These are phyloP conservation scores for Euplexia lucipara DNA, from an alignment of 2,888 invertebrate genomes.

Conservation along the genomic window DNA sequence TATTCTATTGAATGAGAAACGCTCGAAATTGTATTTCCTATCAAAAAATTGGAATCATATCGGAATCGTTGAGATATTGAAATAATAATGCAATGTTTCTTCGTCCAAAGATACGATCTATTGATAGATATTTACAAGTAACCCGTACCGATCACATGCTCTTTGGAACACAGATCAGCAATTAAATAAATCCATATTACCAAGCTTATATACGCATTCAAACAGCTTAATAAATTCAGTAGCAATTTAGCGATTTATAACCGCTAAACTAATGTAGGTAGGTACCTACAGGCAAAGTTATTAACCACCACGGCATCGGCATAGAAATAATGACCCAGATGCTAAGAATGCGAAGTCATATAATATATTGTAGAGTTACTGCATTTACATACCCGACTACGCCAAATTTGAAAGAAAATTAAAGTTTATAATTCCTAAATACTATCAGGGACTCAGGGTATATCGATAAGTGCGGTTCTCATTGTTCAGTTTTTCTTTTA, in stretches of 20 bases:
- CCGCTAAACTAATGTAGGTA: slow-evolving; percentile 41
- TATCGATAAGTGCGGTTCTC: slow-evolving; percentile 2
- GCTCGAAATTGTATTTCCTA: not conserved
- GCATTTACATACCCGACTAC: slow-evolving; percentile 19
- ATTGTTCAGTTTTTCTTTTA: slow-evolving; percentile 19
- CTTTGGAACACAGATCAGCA: slow-evolving; percentile 32
- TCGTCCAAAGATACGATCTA: slow-evolving; percentile 1
- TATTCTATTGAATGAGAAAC: slow-evolving; percentile 8
- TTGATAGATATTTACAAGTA: slow-evolving; percentile 2
- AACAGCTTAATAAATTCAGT: slow-evolving; percentile 58
- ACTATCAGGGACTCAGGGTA: slow-evolving; percentile 5
- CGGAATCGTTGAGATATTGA: not conserved
- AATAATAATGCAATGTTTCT: slow-evolving; percentile 4
- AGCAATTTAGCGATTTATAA: slow-evolving; percentile 59
- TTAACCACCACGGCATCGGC: slow-evolving; percentile 28
- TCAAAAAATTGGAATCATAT: slow-evolving; percentile 18
- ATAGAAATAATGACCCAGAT: slow-evolving; percentile 55
- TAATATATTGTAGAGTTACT: slow-evolving; percentile 36
- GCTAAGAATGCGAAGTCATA: slow-evolving; percentile 46
- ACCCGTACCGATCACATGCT: slow-evolving; percentile 27
- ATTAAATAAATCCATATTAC: slow-evolving; percentile 57
- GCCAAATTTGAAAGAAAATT: slow-evolving; percentile 32
- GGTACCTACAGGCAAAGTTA: slow-evolving; percentile 49
- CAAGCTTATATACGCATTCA: slow-evolving; percentile 24
- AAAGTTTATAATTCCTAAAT: slow-evolving; percentile 12